Base-by-base conservation (phyloP, 2,888 invertebrate species). In the Tenthredo scrophulariae region DNA sequence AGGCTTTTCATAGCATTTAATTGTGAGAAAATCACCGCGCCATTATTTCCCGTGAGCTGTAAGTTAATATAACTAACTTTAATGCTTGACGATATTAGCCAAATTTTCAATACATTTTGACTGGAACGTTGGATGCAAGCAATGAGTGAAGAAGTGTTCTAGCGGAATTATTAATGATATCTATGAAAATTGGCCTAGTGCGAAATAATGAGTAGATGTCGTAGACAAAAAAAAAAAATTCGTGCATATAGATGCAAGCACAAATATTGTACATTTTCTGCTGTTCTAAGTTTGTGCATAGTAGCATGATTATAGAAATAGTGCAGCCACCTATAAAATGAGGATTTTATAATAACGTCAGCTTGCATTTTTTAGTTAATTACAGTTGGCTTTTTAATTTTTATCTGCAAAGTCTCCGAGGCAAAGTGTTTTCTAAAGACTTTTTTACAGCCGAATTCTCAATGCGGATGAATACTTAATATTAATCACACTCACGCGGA, bases 391-490 rank as follows among this genome's bases (percentile, higher is more conserved):
- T 77, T 77, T 77, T 77, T 54, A 54, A 77, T 50, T 50, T 29
- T 58, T n/a, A 22, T 40, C 67, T 46, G 2, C n/a, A 40, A 37
- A 62, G 40, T 62, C 37, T 62, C 40, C 40, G 40, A 80, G 43
- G 62, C 22, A 58, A 65, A 80, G 80, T 80, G 62, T 80, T 58
- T 40, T 40, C 62, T 80, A 58, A 70, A 67, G 29, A 83, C 50
- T 83, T 65, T 43, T 67, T 43, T n/a, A 83, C 46, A 33, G 70
- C 67, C 43, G 7, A 80, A 62, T 80, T 50, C 29, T 67, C 22
- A 43, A 67, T 46, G 29, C 29, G 83, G 70, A 83, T 70, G 33
- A 67, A 43, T 65, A 67, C 83, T 80, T 62, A 13, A 80, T 80
- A 40, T 62, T 83, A 46, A 83, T 83, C 43, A 83, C 26, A 70